These are phyloP conservation scores for Lacanobia wlatinum DNA, from an alignment of 2,888 invertebrate genomes.

Conservation along the genomic window DNA sequence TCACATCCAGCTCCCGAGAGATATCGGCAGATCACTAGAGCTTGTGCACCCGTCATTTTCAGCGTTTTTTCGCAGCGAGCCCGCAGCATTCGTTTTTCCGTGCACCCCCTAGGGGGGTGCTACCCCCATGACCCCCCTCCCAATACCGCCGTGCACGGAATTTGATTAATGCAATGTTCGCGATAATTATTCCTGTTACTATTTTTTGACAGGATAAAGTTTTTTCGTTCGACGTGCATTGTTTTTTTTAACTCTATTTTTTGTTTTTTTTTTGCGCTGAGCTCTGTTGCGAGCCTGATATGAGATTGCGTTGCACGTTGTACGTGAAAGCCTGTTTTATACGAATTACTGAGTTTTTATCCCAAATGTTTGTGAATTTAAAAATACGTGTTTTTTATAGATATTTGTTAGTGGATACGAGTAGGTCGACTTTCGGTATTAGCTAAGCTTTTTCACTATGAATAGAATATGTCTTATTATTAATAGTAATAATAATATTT, in stretches of 20 bases:
- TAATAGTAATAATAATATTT: too few relatives aligned
- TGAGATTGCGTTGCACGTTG: conserved; percentile 59
- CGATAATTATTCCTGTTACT: conserved; percentile 90
- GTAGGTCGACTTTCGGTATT: neutral
- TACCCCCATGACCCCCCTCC: conserved; percentile 73
- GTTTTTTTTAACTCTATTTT: conserved; percentile 60
- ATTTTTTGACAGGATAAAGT: conserved; percentile 89
- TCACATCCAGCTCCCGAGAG: conserved; percentile 63
- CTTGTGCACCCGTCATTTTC: conserved; percentile 77
- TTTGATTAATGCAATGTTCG: conserved; percentile 91
- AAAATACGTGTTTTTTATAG: conserved; percentile 32
- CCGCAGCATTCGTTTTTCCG: conserved; percentile 88
- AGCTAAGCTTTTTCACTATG: neutral
- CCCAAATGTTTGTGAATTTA: conserved; percentile 33
- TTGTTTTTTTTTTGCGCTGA: conserved; percentile 48
- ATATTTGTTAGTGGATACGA: conserved; percentile 5
- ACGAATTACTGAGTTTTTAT: conserved; percentile 44
- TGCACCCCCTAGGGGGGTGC: conserved; percentile 63
- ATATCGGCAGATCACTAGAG: conserved; percentile 64
- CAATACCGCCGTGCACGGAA: conserved; percentile 89
- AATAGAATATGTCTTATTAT: neutral
- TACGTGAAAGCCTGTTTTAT: conserved; percentile 52
- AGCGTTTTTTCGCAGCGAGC: conserved; percentile 88
- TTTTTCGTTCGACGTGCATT: conserved; percentile 81
- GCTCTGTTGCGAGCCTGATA: conserved; percentile 63